Evolutionary conservation across 2,888 invertebrate genomes (phyloP), one percentile per base, ranked within the genome.

Genomic region (Leistus spinibarbis): DNA sequence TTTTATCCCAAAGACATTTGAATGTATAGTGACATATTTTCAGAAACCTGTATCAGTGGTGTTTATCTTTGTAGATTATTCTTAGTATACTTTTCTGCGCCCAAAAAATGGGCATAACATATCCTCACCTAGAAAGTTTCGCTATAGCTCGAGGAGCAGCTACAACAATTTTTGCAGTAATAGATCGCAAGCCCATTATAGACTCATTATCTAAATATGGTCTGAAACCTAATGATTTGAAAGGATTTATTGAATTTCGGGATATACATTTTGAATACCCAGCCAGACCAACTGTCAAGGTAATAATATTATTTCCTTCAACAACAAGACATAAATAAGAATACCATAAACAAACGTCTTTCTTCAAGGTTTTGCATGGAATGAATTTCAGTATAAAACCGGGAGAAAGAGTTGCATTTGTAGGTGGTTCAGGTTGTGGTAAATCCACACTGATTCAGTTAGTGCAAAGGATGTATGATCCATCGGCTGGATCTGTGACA

Each of bases 381-480:
- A 81, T 93, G 4, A 89, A 86, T 75, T 82, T 93, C 63, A 88
- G 87, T 72, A 88, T 93, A 66, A 87, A 88, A 68, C 84, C 87
- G 7, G 92, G 92, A 0, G 90, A 92, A 82, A 92, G 91, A 0
- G 89, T 94, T 7, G 94, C 93, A 0, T 85, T 94, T 16, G 93
- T 93, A 0, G 92, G 91, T 0, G 88, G 91, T 2, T 92, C 91
- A 76, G 95, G 95, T 0, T 94, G 94, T 82, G 95, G 95, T 65
- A 95, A 95, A 84, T 94, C 94, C 0, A 95, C 95, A 0, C 90
- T 92, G 9, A 86, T 95, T 16, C 94, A 95, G 79, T 87, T 96
- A 2, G 85, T 93, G 67, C 93, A 93, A 81, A 85, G 94, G 40
- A 90, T 94, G 84, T 94, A 94, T 81, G 93, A 94, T 83, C 91